Conservation (phyloP, 2,888 invertebrate genomes). For the Oxycera nigricornis region DNA sequence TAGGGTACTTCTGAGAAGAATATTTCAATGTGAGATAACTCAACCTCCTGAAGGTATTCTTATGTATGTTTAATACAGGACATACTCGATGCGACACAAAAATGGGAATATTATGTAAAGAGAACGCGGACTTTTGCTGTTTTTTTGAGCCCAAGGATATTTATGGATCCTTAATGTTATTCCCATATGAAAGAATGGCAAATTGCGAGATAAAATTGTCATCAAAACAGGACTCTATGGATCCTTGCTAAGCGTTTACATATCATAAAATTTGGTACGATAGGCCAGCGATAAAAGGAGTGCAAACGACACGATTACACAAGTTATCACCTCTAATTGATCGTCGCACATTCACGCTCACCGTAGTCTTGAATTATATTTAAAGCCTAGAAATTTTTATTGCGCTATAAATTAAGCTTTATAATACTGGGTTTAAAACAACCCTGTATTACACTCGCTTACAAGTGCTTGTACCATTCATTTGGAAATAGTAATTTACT, state of each 20-base stretch:
- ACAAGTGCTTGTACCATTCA: not conserved
- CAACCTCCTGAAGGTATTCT: conserved; percentile 20
- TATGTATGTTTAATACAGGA: conserved; percentile 31
- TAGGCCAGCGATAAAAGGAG: conserved; percentile 33
- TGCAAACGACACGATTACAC: conserved; percentile 28
- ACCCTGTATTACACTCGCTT: conserved; percentile 1
- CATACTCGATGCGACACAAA: conserved; percentile 28
- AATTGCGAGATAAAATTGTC: conserved; percentile 38
- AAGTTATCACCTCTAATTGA: conserved; percentile 35
- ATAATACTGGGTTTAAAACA: not conserved
- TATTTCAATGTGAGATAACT: conserved; percentile 23
- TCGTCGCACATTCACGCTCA: conserved; percentile 15
- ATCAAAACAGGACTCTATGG: conserved; percentile 27
- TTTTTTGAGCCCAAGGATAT: conserved; percentile 35
- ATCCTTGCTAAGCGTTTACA: conserved; percentile 29
- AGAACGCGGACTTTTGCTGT: conserved; percentile 24
- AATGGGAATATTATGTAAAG: conserved; percentile 34
- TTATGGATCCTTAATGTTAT: conserved; percentile 38
- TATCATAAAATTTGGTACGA: conserved; percentile 35
- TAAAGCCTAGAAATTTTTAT: conserved; percentile 18
- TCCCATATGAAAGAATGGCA: conserved; percentile 37
- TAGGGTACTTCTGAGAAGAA: not conserved
- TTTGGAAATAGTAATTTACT: not conserved
- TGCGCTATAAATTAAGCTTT: conserved; percentile 28
- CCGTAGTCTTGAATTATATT: conserved; percentile 7